Evolutionary conservation across 2,113 vertebrate species (phyloP), one percentile per base, ranked within the genome.

Genomic region (Hypomesus transpacificus): DNA sequence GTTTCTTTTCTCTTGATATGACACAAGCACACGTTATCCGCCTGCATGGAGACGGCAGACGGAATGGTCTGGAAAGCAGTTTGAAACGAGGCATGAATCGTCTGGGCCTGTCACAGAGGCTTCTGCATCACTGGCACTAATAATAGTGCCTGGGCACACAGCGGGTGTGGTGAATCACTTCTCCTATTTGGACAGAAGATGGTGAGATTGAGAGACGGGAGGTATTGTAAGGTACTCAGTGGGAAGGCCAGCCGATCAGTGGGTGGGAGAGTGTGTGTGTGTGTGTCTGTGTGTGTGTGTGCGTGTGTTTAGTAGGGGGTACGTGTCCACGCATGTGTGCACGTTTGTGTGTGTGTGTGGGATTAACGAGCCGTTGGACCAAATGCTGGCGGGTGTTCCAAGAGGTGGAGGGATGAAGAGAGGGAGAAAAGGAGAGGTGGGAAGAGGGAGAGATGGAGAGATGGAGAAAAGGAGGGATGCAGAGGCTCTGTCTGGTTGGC

Each of bases 321-420:
- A 34, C 31, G 1, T 34, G 7, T 4, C 3, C 31, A 1, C 5
- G 1, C 31, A 3, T 63, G 21, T 53, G 20, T 59, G 28, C 64
- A 21, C 62, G 69, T 63, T 14, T 31, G 8, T 71, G 17, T 46
- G 75, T 68, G 54, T 62, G 21, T 11, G 22, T 14, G 39, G 39
- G 39, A 46, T 53, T 50, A 65, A 50, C 63, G 34, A 65, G 63
- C 63, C n/a, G 3, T 46, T 26, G 31, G 28, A 66, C 64, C 64
- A 16, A 34, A 66, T 31, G 64, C 64, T 39, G 7, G 18, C 34
- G 17, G 7, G 39, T 46, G 63, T 20, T 26, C 63, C 17, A 18
- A 20, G 28, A 66, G 63, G 22, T 13, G 1, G 57, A 1, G 57
- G 1, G 57, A 59, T 59, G 9, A 20, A 22, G 20, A 59, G n/a